Percentiles rank a stretch among this genome's conserved stretches.
Evolutionary conservation across 1,140 invertebrate species (phyloP).

Genomic region (Pseudoatta argentina): DNA sequence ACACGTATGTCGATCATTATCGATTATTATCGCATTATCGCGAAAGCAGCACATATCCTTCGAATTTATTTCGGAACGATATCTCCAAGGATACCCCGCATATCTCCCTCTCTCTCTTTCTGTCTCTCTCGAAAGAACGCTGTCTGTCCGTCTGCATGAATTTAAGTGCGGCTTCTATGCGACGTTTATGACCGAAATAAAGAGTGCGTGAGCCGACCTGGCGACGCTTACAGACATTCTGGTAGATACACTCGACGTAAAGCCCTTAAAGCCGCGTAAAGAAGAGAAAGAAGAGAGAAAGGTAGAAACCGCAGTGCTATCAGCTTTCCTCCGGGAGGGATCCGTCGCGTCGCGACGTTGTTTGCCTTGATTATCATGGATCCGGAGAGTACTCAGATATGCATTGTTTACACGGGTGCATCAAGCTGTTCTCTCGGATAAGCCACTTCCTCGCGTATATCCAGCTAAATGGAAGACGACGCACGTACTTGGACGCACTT

Average conservation of each 20-base stretch:
- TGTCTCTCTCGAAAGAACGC: background rate
- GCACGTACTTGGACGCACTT: background rate
- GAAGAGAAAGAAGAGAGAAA: background rate
- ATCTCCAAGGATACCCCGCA: constrained; percentile 32
- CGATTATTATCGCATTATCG: constrained; percentile 27
- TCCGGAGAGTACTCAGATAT: constrained; percentile 55
- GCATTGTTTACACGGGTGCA: constrained; percentile 63
- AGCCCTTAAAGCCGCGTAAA: constrained; percentile 26
- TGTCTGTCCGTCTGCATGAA: background rate
- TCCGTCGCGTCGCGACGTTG: constrained; percentile 58
- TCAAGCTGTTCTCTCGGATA: constrained; percentile 17
- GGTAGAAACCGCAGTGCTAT: constrained; percentile 45
- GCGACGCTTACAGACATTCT: constrained; percentile 11
- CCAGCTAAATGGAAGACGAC: constrained; percentile 10
- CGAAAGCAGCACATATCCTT: constrained; percentile 36
- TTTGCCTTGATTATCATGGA: constrained; percentile 72
- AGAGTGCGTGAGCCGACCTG: constrained; percentile 13
- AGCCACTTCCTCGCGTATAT: background rate
- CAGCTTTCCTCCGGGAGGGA: constrained; percentile 1
- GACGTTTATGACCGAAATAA: constrained; percentile 50
- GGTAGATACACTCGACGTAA: constrained; percentile 13
- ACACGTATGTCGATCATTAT: constrained; percentile 15
- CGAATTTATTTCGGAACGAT: constrained; percentile 51
- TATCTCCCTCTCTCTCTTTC: background rate
- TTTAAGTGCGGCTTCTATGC: constrained; percentile 31